Percentiles rank a stretch among this genome's conserved stretches.
These are phyloP conservation scores for Lasaia peninsularis DNA, from an alignment of 1,140 invertebrate species.

Conservation along the genomic window DNA sequence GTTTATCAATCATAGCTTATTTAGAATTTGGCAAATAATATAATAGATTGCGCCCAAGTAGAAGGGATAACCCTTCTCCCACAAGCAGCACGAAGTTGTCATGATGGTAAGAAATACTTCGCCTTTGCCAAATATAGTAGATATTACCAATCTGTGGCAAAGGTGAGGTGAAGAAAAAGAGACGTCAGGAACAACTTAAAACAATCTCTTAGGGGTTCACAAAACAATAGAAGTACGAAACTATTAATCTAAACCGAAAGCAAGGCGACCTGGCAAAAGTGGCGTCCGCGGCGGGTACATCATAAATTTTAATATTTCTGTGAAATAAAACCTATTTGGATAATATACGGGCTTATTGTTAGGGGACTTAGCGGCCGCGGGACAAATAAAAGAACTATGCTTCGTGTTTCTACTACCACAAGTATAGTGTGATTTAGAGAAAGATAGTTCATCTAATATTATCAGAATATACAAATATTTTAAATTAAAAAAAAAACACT, in stretches of 20 bases:
- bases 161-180: no score
- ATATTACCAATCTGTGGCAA: no score
- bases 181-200: no score
- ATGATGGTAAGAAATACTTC: no score
- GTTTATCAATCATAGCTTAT: no score
- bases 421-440: neutral
- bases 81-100: no score
- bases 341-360: constrained; percentile 68
- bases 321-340: constrained; percentile 46
- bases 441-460: neutral
- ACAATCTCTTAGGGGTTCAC: no score
- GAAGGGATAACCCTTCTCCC: no score
- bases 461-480: neutral
- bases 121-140: no score
- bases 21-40: no score
- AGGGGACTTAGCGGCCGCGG: constrained; percentile 25
- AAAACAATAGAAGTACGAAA: constrained; percentile 32
- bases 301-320: constrained; percentile 70
- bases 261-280: constrained; percentile 40
- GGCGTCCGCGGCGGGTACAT: constrained; percentile 49
- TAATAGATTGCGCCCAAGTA: no score
- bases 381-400: constrained; percentile 47
- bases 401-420: constrained; percentile 42
- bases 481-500: neutral
- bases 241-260: constrained; percentile 36